Percentiles rank a stretch among this genome's conserved stretches.
Evolutionary conservation across 2,888 invertebrate genomes (phyloP).

Genomic region (Cephus pygmeus): DNA sequence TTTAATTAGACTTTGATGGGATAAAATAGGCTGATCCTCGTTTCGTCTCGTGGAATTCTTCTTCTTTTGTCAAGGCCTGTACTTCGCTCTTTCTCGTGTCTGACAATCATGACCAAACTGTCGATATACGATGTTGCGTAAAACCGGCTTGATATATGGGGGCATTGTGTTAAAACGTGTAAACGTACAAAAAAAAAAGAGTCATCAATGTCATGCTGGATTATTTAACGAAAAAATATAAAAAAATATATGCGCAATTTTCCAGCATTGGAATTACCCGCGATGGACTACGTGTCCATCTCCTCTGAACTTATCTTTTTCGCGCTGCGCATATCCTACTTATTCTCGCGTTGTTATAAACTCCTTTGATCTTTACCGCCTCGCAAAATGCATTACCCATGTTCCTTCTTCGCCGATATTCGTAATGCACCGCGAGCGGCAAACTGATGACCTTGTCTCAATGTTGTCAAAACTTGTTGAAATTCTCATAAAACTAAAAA

Average conservation of each 20-base stretch:
- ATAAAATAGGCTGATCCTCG: not conserved
- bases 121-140: not conserved
- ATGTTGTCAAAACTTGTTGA: not conserved
- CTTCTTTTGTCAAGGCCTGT: not conserved
- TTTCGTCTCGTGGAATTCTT: not conserved
- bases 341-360: not conserved
- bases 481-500: not conserved
- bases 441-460: not conserved
- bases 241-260: not conserved
- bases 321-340: not conserved
- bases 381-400: not conserved
- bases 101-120: not conserved
- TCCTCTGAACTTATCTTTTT: not conserved
- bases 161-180: not conserved
- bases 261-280: not conserved
- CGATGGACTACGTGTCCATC: not conserved
- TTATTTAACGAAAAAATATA: not conserved
- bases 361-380: not conserved
- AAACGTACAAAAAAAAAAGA: too few species aligned
- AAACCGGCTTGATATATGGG: not conserved
- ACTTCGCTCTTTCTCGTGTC: not conserved
- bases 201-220: not conserved
- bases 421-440: not conserved
- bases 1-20: conserved; percentile 1
- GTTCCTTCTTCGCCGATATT: not conserved